A percentile compares a stretch with the other conserved stretches of the same genome.
These are phyloP conservation scores for Pseudomyrmex pallidus DNA, from an alignment of 1,140 invertebrate genomes.

Conservation along the genomic window DNA sequence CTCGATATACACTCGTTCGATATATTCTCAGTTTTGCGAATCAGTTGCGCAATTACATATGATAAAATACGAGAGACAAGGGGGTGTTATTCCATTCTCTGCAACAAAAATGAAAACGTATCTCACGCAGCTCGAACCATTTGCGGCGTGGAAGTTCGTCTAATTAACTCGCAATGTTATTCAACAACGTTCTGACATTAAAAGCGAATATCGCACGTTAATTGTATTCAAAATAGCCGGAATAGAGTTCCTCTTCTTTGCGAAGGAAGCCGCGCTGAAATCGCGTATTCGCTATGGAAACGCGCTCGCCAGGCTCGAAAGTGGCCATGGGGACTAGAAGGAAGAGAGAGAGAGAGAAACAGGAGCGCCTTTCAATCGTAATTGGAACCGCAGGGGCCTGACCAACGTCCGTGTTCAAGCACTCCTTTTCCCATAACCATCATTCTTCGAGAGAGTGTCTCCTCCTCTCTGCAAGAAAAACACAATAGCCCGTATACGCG, in stretches of 20 bases:
- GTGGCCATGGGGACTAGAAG: constrained; percentile 69
- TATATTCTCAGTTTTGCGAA: neutral
- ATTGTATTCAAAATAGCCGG: constrained; percentile 33
- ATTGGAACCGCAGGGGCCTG: constrained; percentile 79
- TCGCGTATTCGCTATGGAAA: constrained; percentile 70
- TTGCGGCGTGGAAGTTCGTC: neutral
- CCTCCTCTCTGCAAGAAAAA: constrained; percentile 64
- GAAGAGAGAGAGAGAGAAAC: constrained; percentile 39
- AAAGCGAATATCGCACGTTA: constrained; percentile 1
- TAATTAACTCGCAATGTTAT: neutral
- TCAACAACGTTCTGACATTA: neutral
- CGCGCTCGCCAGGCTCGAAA: constrained; percentile 67
- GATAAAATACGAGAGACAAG: no score
- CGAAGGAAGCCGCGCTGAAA: constrained; percentile 33
- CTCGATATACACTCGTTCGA: neutral
- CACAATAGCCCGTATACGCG: constrained; percentile 67
- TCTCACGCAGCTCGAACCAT: no score
- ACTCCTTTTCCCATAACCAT: constrained; percentile 79
- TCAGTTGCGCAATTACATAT: no score
- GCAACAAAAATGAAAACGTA: no score
- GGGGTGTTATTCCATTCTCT: no score
- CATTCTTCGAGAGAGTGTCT: constrained; percentile 79
- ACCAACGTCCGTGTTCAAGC: constrained; percentile 82
- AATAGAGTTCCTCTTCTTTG: neutral
- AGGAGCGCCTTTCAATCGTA: constrained; percentile 76